Conservation (phyloP, 1,140 invertebrate species). For the Caenorhabditis latens region DNA sequence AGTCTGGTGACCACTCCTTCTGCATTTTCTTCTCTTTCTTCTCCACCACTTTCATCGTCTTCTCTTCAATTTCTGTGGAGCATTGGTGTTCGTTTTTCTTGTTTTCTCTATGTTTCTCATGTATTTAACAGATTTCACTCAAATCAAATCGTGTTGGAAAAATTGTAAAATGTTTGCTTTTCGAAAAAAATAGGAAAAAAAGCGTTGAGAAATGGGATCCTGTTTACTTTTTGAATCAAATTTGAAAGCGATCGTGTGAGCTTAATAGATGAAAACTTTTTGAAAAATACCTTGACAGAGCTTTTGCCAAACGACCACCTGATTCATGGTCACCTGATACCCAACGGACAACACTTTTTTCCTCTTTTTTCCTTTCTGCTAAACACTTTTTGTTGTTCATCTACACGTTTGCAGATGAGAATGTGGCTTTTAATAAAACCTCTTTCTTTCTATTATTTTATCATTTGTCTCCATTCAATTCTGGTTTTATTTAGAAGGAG, state of each 20-base stretch:
- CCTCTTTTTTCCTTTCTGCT: not conserved
- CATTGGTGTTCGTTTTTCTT: slow-evolving; percentile 1
- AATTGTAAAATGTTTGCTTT: slow-evolving; percentile 29
- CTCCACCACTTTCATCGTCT: not conserved
- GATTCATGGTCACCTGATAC: slow-evolving; percentile 31
- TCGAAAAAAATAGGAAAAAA: slow-evolving; percentile 28
- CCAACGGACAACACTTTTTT: not conserved
- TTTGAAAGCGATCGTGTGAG: slow-evolving; percentile 31
- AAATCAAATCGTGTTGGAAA: slow-evolving; percentile 27
- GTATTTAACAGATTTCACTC: slow-evolving; percentile 8
- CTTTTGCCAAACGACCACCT: not conserved
- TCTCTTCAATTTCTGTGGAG: not conserved
- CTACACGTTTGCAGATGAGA: not conserved
- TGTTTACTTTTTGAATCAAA: slow-evolving; percentile 44
- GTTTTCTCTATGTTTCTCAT: not conserved
- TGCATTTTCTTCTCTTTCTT: not conserved
- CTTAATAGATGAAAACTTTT: slow-evolving; percentile 26
- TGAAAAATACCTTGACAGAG: slow-evolving; percentile 14
- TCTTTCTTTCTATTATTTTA: not conserved
- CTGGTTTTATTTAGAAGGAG: not conserved
- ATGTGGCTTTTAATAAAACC: slow-evolving; percentile 7
- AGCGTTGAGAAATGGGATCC: not conserved
- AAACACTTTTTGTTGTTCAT: slow-evolving; percentile 13
- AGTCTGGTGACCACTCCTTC: slow-evolving; percentile 31
- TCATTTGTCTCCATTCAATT: not conserved